Conservation (phyloP, 2,113 vertebrate species). For the Platanista minor region DNA sequence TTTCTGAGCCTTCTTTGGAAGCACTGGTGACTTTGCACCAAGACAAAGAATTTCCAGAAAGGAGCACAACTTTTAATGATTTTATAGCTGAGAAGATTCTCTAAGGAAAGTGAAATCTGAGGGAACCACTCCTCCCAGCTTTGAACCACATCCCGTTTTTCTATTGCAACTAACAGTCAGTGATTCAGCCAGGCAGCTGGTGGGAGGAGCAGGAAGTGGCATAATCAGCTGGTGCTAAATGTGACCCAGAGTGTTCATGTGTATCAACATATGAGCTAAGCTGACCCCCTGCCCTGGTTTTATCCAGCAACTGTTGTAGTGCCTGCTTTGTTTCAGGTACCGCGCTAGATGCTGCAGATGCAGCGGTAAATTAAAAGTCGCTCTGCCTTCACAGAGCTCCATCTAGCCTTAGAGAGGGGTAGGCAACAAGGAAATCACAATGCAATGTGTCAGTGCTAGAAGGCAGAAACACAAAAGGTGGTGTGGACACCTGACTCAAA, state of each 20-base stretch:
- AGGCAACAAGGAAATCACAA: neutral
- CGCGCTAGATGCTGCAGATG: neutral
- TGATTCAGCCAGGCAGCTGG: neutral
- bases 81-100: neutral
- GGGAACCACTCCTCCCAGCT: neutral
- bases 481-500: neutral
- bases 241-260: neutral
- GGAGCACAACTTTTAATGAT: neutral
- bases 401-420: neutral
- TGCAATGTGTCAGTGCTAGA: neutral
- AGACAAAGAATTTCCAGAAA: neutral
- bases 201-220: neutral
- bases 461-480: neutral
- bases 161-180: neutral
- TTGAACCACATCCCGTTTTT: neutral
- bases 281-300: neutral
- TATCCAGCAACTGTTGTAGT: neutral
- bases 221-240: neutral
- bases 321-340: neutral
- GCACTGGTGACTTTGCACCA: neutral
- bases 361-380: neutral
- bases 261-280: neutral
- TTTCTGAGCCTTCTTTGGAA: neutral
- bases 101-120: neutral
- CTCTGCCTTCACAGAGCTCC: neutral